Evolutionary conservation across 2,888 invertebrate species (phyloP).

Genomic region (Pammene aurita): DNA sequence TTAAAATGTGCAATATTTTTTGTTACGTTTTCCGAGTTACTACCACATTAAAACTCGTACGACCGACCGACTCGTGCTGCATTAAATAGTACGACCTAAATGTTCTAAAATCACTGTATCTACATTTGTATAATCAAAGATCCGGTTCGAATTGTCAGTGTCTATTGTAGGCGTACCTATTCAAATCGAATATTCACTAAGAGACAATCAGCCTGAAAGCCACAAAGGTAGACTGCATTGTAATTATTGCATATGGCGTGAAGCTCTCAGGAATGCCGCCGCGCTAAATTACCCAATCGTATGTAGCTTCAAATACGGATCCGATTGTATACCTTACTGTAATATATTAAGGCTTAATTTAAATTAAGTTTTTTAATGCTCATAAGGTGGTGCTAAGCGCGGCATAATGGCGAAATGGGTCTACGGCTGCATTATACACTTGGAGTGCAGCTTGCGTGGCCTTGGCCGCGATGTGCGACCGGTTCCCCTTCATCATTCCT

Average conservation of each 20-base stretch:
- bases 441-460: slow-evolving; percentile 1
- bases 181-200: not conserved
- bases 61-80: too few relatives aligned
- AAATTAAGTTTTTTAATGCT: not conserved
- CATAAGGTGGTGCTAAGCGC: not conserved
- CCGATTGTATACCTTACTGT: too few relatives aligned
- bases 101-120: too few relatives aligned
- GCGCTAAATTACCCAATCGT: not conserved
- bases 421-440: slow-evolving; percentile 2
- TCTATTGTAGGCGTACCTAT: not conserved
- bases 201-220: slow-evolving; percentile 3
- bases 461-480: slow-evolving; percentile 3
- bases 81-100: too few relatives aligned
- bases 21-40: too few relatives aligned
- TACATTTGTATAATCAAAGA: too few relatives aligned
- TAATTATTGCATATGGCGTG: slow-evolving; percentile 3
- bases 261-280: not conserved
- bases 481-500: not conserved
- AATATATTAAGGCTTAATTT: not conserved
- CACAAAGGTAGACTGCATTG: not conserved
- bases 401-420: not conserved
- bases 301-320: not conserved
- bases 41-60: too few relatives aligned
- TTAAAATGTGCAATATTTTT: too few relatives aligned
- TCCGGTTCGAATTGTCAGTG: too few relatives aligned